A percentile compares a stretch with the other conserved stretches of the same genome.
Conservation (phyloP, 2,797 vertebrate species). For the Scolopax bukidnonensis region DNA sequence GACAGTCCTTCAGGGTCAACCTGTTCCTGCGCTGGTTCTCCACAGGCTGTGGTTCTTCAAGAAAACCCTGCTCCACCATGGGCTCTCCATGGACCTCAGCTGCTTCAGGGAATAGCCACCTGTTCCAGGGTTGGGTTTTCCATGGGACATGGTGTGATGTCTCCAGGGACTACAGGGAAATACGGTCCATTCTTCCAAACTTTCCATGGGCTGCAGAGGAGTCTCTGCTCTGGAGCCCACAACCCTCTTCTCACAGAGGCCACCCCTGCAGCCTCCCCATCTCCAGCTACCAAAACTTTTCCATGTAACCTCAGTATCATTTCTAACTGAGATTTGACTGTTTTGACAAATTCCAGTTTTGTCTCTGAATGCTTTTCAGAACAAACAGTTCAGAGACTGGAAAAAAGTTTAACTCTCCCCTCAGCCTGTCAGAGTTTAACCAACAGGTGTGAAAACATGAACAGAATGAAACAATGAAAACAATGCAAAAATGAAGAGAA, state of each 20-base stretch:
- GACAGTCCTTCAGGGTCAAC: too few relatives aligned
- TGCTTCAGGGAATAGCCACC: background rate
- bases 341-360: too few relatives aligned
- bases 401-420: background rate
- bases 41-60: background rate
- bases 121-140: background rate
- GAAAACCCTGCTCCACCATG: background rate
- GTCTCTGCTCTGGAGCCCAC: background rate
- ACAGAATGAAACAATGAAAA: too few relatives aligned
- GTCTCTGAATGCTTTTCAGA: background rate
- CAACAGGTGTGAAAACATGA: background rate
- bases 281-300: background rate
- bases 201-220: background rate
- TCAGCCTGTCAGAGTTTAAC: background rate
- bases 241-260: background rate
- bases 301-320: background rate
- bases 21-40: background rate
- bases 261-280: background rate
- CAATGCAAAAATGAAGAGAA: background rate
- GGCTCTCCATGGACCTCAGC: background rate
- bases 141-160: background rate
- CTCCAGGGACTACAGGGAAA: background rate
- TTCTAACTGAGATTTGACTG: background rate
- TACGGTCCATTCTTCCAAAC: background rate
- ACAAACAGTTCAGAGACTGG: background rate